Conservation (phyloP, 2,797 vertebrate species). For the Falco peregrinus region DNA sequence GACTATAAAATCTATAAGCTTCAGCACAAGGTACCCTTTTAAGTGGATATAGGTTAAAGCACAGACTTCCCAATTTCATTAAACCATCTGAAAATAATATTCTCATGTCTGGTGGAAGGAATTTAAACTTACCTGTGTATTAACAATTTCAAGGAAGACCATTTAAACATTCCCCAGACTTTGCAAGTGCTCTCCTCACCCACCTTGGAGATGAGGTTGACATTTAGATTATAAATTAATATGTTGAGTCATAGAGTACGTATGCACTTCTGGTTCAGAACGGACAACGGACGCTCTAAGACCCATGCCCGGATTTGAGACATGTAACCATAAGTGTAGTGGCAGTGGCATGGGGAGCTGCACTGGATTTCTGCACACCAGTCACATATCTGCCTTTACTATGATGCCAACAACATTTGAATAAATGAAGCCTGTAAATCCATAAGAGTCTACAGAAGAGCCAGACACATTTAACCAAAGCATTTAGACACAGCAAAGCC, state of each 20-base stretch:
- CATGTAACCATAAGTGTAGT: neutral
- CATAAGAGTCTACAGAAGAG: neutral
- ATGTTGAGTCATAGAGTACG: no score
- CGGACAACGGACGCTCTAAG: neutral
- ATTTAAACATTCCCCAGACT: neutral
- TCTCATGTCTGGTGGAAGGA: neutral
- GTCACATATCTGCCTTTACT: neutral
- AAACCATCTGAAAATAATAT: neutral
- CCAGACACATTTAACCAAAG: neutral
- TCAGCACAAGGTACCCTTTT: neutral
- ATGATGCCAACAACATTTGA: neutral
- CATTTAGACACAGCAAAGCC: neutral
- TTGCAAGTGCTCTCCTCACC: neutral
- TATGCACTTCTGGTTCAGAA: neutral
- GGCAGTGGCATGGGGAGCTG: no score
- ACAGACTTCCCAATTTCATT: neutral
- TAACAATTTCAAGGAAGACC: neutral
- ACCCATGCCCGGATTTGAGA: neutral
- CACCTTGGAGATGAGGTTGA: neutral
- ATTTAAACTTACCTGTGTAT: neutral
- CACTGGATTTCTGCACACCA: neutral
- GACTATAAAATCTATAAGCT: neutral
- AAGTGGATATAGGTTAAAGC: neutral
- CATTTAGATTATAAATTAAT: no score
- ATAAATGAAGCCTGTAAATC: neutral